A percentile compares a stretch with the other conserved stretches of the same genome.
phyloP scores from a whole-genome alignment of 1,140 invertebrate genomes.

The Heliothis subflexa region DNA sequence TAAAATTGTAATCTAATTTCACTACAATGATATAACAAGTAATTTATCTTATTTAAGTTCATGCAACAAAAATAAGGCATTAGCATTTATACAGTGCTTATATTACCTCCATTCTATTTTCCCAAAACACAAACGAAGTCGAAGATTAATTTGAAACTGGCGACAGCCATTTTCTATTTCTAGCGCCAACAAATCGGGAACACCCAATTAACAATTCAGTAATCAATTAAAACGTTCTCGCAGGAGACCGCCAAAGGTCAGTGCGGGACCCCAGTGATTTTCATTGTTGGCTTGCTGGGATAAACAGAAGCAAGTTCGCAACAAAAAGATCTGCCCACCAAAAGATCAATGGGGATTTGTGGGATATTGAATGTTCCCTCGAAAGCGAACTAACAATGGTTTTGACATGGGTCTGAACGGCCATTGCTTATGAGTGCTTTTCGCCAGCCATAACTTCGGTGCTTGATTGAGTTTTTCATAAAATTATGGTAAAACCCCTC shows the following conservation, averaged over 20 bases:
- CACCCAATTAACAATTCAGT: slow-evolving; percentile 27
- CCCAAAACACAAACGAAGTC: not conserved
- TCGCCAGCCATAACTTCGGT: slow-evolving; percentile 47
- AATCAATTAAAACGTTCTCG: slow-evolving; percentile 1
- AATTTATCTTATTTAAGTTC: too few species aligned
- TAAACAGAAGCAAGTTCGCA: slow-evolving; percentile 38
- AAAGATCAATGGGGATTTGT: slow-evolving; percentile 63
- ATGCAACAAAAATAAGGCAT: too few species aligned
- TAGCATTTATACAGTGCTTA: too few species aligned
- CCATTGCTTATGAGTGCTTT: slow-evolving; percentile 53
- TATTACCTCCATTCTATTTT: too few species aligned
- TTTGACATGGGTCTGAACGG: slow-evolving; percentile 65
- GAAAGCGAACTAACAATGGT: slow-evolving; percentile 65
- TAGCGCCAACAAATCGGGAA: not conserved
- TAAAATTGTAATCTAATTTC: not conserved
- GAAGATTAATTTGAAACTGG: not conserved
- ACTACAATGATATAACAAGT: too few species aligned
- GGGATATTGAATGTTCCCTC: slow-evolving; percentile 66
- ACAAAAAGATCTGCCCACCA: slow-evolving; percentile 58
- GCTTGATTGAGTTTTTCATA: slow-evolving; percentile 68
- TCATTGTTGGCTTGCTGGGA: slow-evolving; percentile 25
- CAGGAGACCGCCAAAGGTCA: slow-evolving; percentile 19
- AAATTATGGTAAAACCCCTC: slow-evolving; percentile 47
- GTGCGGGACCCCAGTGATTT: slow-evolving; percentile 4
- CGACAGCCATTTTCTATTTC: not conserved